A percentile compares a stretch with the other conserved stretches of the same genome.
These are phyloP conservation scores for Argentina silus DNA, from an alignment of 2,797 vertebrate genomes.

Conservation along the genomic window DNA sequence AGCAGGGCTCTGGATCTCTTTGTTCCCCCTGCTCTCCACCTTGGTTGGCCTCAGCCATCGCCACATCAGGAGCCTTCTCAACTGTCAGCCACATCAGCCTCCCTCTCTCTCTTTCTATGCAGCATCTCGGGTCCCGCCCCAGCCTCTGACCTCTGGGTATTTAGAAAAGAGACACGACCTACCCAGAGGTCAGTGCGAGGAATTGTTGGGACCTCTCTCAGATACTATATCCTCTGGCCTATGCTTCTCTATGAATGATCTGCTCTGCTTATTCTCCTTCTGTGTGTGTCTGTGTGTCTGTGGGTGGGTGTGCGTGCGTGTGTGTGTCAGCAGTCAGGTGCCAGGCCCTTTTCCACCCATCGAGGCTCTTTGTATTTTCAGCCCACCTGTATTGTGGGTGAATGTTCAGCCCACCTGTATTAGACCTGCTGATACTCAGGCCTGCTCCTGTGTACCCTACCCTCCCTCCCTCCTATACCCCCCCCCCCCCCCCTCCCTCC, in stretches of 20 bases:
- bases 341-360: not conserved
- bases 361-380: not conserved
- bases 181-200: slow-evolving; percentile 3
- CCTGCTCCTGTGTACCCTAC: too few relatives aligned
- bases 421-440: too few relatives aligned
- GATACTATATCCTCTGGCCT: too few relatives aligned
- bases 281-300: not conserved
- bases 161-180: not conserved
- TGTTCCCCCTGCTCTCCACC: not conserved
- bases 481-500: slow-evolving; percentile 14
- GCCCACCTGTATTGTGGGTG: too few relatives aligned
- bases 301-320: slow-evolving; percentile 8
- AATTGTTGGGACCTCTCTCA: not conserved
- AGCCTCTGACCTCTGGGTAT: slow-evolving; percentile 4
- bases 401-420: too few relatives aligned
- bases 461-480: not conserved
- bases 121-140: too few relatives aligned
- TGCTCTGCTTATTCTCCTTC: too few relatives aligned
- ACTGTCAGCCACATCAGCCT: slow-evolving; percentile 12
- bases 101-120: slow-evolving; percentile 8
- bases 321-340: too few relatives aligned
- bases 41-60: slow-evolving; percentile 23
- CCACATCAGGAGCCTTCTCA: slow-evolving; percentile 19
- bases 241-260: too few relatives aligned
- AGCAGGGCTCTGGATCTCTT: not conserved